Evolutionary conservation across 2,888 invertebrate species (phyloP), one percentile per base, ranked within the genome.

Genomic region (Epinotia nisella): DNA sequence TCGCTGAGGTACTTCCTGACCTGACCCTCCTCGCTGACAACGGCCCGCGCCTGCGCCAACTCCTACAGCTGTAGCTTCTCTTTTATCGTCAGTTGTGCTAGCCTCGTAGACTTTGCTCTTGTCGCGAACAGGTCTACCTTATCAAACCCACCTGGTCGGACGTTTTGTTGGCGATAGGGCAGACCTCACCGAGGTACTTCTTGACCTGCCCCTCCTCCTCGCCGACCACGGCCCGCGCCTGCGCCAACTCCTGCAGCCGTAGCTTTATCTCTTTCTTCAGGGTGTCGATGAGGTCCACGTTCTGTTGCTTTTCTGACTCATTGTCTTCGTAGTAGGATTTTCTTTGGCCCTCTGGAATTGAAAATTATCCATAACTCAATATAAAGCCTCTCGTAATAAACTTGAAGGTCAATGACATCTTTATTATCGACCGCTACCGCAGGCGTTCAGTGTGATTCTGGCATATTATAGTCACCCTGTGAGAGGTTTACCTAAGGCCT

Each of bases 291-390:
- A 95, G 95, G 71, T 97, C 96, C 72, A 94, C 93, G 84, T 97
- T 96, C 75, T 95, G 95, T 80, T 95, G 95, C 78, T 95, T 96
- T 82, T 96, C 96, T 5, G 95, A 95, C 82, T 97, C 96, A 86
- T 96, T 96, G 85, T 97, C 97, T 85, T 97, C 97, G 79, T 95
- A 96, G 75, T 96, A 95, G 0, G 97, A 97, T 81, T 97, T 97
- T 79, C 97, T 95, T 90, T 97, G 97, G 11, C 97, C 97, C 95
- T 97, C 97, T 97, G 82, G 0, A 76, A 51, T n/a, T 7, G 35
- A 35, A 9, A 29, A 10, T 17, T 1, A 39, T 45, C 49, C 51
- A 13, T 29, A 29, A 7, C 35, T 35, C 35, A 35, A 35, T 29
- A 5, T 29, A 5, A 5, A 29, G 29, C 29, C 29, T 29, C 5